phyloP scores from a whole-genome alignment of 2,113 vertebrate species.

The Dicaeum eximium region DNA sequence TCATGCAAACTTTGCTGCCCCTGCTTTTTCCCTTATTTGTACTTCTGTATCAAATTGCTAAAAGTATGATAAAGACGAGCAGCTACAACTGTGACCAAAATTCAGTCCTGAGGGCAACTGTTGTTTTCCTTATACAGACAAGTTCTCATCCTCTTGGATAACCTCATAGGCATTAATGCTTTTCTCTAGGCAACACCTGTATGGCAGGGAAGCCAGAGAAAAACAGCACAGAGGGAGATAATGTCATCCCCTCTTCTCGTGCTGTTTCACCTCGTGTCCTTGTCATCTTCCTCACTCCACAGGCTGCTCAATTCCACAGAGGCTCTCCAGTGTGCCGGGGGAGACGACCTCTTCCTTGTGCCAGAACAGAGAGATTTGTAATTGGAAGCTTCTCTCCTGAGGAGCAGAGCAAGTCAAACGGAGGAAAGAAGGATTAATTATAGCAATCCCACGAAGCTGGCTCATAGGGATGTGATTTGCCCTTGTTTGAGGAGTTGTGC shows the following conservation, averaged over 20 bases:
- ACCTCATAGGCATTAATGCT: neutral
- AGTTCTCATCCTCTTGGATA: neutral
- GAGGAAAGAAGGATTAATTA: slow-evolving; percentile 21
- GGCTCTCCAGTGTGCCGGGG: neutral
- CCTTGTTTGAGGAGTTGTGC: neutral
- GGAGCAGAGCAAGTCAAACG: neutral
- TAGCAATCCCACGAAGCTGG: neutral
- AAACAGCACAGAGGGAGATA: neutral
- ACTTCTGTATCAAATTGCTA: neutral
- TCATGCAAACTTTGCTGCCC: neutral
- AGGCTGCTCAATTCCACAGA: neutral
- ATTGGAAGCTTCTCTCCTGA: slow-evolving; percentile 34
- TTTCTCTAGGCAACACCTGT: neutral
- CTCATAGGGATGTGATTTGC: neutral
- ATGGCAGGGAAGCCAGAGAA: neutral
- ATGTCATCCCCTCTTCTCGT: neutral
- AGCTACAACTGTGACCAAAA: neutral
- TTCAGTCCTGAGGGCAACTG: neutral
- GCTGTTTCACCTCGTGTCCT: neutral
- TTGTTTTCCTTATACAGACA: neutral
- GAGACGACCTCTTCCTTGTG: neutral
- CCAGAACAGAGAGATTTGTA: slow-evolving; percentile 27
- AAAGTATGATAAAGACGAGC: neutral
- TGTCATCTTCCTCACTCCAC: neutral
- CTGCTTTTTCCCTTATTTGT: neutral